These are phyloP conservation scores for Calliphora vicina DNA, from an alignment of 1,140 invertebrate species.

Conservation along the genomic window DNA sequence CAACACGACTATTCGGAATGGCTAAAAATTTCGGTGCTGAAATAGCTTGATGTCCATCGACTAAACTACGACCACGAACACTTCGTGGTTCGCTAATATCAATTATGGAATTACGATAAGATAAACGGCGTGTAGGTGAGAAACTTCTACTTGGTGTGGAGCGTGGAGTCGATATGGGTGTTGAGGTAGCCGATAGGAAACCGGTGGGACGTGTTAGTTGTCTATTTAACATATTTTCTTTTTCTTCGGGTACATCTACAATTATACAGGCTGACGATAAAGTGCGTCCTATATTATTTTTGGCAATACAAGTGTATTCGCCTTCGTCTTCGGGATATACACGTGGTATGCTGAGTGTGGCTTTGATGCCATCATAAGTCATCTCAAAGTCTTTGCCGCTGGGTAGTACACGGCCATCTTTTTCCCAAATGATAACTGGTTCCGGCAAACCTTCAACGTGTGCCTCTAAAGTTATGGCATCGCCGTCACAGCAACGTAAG, in stretches of 20 bases:
- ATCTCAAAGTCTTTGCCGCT: constrained; percentile 71
- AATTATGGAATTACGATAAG: constrained; percentile 56
- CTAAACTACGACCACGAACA: constrained; percentile 41
- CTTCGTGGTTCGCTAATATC: constrained; percentile 49
- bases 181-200: constrained; percentile 73
- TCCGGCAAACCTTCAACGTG: constrained; percentile 73
- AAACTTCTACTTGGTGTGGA: constrained; percentile 74
- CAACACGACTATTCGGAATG: constrained; percentile 84
- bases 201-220: constrained; percentile 72
- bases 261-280: constrained; percentile 80
- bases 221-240: constrained; percentile 76
- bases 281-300: constrained; percentile 81
- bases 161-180: constrained; percentile 76
- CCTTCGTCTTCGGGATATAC: constrained; percentile 88
- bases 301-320: constrained; percentile 85
- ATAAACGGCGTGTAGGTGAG: constrained; percentile 65
- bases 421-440: constrained; percentile 80
- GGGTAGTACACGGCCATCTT: constrained; percentile 73
- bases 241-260: constrained; percentile 84
- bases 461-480: constrained; percentile 80
- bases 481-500: constrained; percentile 82
- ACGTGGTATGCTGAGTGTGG: constrained; percentile 75
- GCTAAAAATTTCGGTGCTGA: constrained; percentile 84
- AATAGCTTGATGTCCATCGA: constrained; percentile 65
- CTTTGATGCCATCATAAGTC: constrained; percentile 73